These are phyloP conservation scores for Amblyopsis hoosieri DNA, from an alignment of 2,797 vertebrate species.

Conservation along the genomic window DNA sequence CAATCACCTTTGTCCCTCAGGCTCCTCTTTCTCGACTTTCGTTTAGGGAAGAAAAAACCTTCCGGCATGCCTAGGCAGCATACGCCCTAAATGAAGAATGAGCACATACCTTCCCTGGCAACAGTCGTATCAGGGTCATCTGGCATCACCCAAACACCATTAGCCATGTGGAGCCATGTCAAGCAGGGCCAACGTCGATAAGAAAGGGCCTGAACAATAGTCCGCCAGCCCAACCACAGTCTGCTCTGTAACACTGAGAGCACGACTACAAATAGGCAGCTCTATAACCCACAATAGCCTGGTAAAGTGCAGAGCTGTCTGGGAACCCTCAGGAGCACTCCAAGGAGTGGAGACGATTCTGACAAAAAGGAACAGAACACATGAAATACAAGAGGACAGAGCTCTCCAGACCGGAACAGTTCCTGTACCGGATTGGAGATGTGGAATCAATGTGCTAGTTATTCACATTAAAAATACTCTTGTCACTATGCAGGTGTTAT, in stretches of 20 bases:
- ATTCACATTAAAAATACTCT: constrained; percentile 9
- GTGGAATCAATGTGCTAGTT: constrained; percentile 4
- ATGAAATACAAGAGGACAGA: constrained; percentile 15
- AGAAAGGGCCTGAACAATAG: constrained; percentile 33
- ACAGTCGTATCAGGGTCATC: constrained; percentile 36
- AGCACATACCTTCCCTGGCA: constrained; percentile 31
- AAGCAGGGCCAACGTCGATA: constrained; percentile 51
- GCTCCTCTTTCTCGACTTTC: neutral
- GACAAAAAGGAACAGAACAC: constrained; percentile 13
- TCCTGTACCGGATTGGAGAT: neutral
- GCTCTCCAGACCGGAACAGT: constrained; percentile 32
- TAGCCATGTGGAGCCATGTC: constrained; percentile 45
- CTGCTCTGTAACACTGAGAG: constrained; percentile 31
- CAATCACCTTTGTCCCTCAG: neutral
- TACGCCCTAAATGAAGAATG: constrained; percentile 38
- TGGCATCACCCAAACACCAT: constrained; percentile 46
- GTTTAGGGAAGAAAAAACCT: constrained; percentile 17
- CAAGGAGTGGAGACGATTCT: constrained; percentile 16
- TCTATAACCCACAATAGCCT: constrained; percentile 23
- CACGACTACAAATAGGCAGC: constrained; percentile 32
- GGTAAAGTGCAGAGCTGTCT: constrained; percentile 24
- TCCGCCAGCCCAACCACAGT: constrained; percentile 23
- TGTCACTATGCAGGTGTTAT: constrained; percentile 2
- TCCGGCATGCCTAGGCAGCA: constrained; percentile 15
- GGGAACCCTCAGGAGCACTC: constrained; percentile 42